Percentiles rank a stretch among this genome's conserved stretches.
These are phyloP conservation scores for Gila robusta DNA, from an alignment of 2,797 vertebrate species.

Conservation along the genomic window DNA sequence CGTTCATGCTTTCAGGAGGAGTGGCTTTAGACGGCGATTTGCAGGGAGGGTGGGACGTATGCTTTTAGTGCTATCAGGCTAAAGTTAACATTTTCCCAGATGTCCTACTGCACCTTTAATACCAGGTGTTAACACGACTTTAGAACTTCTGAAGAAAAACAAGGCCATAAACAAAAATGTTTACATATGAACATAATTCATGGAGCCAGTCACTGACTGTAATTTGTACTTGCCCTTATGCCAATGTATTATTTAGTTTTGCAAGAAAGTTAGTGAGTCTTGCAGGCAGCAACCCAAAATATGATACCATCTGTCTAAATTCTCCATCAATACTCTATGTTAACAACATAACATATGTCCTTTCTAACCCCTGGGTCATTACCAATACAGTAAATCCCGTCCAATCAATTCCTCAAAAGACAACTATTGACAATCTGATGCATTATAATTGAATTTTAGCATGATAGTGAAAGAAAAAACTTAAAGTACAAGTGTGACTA, in stretches of 20 bases:
- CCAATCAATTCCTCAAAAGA: not conserved
- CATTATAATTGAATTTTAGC: not conserved
- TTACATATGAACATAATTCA: not conserved
- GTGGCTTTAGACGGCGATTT: no score
- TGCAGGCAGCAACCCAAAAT: not conserved
- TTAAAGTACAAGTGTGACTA: not conserved
- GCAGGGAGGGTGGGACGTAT: no score
- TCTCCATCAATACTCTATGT: not conserved
- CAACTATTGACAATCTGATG: not conserved
- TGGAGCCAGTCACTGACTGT: not conserved
- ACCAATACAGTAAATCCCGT: not conserved
- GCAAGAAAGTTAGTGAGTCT: not conserved
- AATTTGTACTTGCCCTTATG: not conserved
- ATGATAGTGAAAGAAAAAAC: not conserved
- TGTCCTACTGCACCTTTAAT: no score
- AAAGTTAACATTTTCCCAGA: no score
- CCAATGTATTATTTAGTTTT: not conserved
- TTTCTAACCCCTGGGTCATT: not conserved
- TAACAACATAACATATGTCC: constrained; percentile 6
- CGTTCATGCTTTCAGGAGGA: no score
- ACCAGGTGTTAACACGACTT: no score
- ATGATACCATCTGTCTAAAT: not conserved
- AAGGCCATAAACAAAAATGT: not conserved
- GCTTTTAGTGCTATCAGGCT: no score
- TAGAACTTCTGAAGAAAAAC: not conserved